phyloP scores from a whole-genome alignment of 2,888 invertebrate genomes.

The Mechanitis mazaeus region DNA sequence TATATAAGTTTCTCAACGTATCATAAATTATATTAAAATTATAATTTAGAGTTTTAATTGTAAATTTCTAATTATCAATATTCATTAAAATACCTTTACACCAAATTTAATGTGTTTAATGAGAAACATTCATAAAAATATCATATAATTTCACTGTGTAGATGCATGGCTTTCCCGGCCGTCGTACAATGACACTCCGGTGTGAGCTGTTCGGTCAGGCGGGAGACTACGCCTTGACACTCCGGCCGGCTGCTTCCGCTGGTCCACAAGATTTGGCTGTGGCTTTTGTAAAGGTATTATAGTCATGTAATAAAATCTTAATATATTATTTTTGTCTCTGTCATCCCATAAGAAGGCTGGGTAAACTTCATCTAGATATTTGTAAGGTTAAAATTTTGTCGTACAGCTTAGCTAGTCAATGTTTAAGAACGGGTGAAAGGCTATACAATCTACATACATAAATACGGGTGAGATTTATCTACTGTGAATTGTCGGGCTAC shows the following conservation, averaged over 20 bases:
- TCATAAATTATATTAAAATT: too few species aligned
- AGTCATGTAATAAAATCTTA: background rate
- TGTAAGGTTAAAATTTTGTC: too few species aligned
- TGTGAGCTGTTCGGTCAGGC: slow-evolving; percentile 90
- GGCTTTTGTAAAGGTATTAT: slow-evolving; percentile 81
- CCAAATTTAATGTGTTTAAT: too few species aligned
- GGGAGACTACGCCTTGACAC: slow-evolving; percentile 86
- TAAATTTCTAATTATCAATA: too few species aligned
- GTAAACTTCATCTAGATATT: too few species aligned
- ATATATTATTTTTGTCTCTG: background rate
- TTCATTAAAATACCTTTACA: too few species aligned
- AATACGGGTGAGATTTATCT: slow-evolving; percentile 22
- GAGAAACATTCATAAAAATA: too few species aligned
- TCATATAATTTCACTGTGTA: slow-evolving; percentile 37
- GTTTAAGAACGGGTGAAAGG: background rate
- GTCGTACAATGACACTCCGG: slow-evolving; percentile 80
- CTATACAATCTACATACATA: slow-evolving; percentile 20
- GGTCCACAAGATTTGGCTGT: slow-evolving; percentile 80
- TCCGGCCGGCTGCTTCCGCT: slow-evolving; percentile 80
- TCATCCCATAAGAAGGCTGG: too few species aligned
- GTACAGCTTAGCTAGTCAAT: too few species aligned
- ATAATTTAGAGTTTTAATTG: too few species aligned
- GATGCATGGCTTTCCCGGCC: slow-evolving; percentile 79
- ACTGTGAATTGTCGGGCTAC: slow-evolving; percentile 16
- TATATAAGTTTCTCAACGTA: too few species aligned